Evolutionary conservation across 2,113 vertebrate genomes (phyloP), one percentile per base, ranked within the genome.

Genomic region (Columbina picui): DNA sequence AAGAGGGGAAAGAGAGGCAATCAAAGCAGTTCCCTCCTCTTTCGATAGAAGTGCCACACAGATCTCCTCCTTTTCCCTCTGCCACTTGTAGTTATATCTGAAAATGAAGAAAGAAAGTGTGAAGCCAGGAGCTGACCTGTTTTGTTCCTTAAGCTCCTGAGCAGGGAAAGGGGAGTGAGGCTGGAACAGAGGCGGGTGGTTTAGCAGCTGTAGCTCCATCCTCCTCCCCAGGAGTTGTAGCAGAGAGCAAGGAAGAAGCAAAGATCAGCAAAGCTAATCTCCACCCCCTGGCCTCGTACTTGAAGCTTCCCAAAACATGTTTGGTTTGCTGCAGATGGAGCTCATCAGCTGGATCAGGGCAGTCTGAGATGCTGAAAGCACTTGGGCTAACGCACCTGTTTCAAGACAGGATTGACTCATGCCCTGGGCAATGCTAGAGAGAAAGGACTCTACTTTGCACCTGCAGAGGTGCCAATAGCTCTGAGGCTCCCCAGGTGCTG

Each of bases 261-360:
- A 22, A 57, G 7, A 3, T 78, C 13, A 9, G 13, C 43, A 60
- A 34, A 78, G 6, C 64, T 41, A 14, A 2, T 7, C 30, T 47
- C 10, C 0, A 1, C 2, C 20, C 20, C 7, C 85, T 36, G 27
- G 21, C 29, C 83, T 52, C 16, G 6, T 27, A 0, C 15, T 57
- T 30, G 14, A 68, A 76, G 23, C 83, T 53, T 85, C 49, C 52
- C 69, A 74, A 17, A 59, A 5, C 8, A 1, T 34, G 2, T 30
- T 12, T 60, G 45, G 4, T 41, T 55, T 32, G 71, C 84, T 67
- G 81, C 73, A 41, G 60, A 2, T 41, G 52, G 60, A 78, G 53
- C 7, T 17, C 63, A 45, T 21, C 65, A 71, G 34, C 7, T n/a
- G 47, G 32, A 67, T 39, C 7, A 56, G 47, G 59, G 27, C 38